A percentile compares a stretch with the other conserved stretches of the same genome.
Conservation (phyloP, 2,888 invertebrate genomes). For the Diarsia mendica region DNA sequence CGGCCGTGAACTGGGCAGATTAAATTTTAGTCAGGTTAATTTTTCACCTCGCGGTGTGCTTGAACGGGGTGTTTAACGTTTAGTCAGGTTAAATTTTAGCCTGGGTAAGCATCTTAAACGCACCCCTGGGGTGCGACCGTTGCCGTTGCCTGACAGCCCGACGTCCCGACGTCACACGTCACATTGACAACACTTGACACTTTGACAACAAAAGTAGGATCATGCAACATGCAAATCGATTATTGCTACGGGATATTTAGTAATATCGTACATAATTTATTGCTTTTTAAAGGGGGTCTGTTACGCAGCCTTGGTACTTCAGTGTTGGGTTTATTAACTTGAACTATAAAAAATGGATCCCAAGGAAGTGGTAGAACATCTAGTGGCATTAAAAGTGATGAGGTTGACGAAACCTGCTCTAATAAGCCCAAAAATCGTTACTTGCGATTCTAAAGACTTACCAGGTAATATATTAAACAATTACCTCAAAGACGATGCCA, state of each 20-base stretch:
- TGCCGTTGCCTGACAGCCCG: not conserved
- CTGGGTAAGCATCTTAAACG: too few species aligned
- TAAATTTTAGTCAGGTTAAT: too few species aligned
- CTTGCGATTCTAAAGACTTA: slow-evolving; percentile 96
- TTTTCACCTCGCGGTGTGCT: too few species aligned
- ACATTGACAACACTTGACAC: not conserved
- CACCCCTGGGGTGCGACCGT: too few species aligned
- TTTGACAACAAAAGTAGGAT: not conserved
- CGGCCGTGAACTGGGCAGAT: too few species aligned
- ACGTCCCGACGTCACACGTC: not conserved
- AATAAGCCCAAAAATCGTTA: slow-evolving; percentile 94
- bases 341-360: slow-evolving; percentile 86
- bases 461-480: slow-evolving; percentile 95
- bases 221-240: not conserved
- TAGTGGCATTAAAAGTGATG: slow-evolving; percentile 95
- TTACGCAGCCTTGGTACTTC: not conserved
- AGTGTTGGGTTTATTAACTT: slow-evolving; percentile 11
- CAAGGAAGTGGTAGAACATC: slow-evolving; percentile 91
- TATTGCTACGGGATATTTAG: not conserved
- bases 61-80: too few species aligned
- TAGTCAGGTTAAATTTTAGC: too few species aligned
- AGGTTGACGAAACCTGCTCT: slow-evolving; percentile 97
- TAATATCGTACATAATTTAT: not conserved
- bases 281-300: not conserved
- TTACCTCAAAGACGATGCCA: slow-evolving; percentile 95